These are phyloP conservation scores for Bemisia tabaci DNA, from an alignment of 1,140 invertebrate species.

Conservation along the genomic window DNA sequence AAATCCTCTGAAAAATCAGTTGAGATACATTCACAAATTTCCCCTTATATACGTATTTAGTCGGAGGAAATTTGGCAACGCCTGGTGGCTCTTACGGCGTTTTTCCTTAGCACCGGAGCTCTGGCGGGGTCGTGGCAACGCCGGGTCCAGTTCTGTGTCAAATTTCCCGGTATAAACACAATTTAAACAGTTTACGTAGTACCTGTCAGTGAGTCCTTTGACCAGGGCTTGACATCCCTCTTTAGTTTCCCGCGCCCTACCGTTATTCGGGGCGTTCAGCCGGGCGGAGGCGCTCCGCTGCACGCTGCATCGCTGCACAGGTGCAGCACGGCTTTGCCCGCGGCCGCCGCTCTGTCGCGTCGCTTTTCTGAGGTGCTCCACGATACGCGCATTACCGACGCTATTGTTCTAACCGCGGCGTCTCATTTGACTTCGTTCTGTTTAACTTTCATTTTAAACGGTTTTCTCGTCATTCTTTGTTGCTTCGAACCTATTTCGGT, in stretches of 20 bases:
- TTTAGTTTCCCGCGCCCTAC: background rate
- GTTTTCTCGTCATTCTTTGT: no score
- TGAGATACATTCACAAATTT: no score
- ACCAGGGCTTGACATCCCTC: background rate
- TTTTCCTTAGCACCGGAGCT: no score
- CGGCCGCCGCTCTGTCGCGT: background rate
- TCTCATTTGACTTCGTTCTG: background rate
- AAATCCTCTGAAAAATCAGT: no score
- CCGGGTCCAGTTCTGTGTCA: no score
- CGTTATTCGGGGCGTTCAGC: background rate
- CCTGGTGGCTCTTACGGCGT: no score
- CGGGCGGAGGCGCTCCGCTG: background rate
- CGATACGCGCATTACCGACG: no score
- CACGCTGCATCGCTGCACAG: no score
- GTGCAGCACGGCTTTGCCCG: background rate
- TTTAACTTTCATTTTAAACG: background rate
- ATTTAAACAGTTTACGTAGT: background rate
- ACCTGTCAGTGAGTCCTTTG: background rate
- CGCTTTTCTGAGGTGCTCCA: no score
- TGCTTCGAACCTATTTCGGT: no score
- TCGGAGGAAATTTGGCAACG: no score
- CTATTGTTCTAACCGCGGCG: background rate
- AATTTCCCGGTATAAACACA: background rate
- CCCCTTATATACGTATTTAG: background rate
- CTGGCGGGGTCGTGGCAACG: no score